phyloP scores from a whole-genome alignment of 2,113 vertebrate genomes.

The Ceyx cyanopectus region DNA sequence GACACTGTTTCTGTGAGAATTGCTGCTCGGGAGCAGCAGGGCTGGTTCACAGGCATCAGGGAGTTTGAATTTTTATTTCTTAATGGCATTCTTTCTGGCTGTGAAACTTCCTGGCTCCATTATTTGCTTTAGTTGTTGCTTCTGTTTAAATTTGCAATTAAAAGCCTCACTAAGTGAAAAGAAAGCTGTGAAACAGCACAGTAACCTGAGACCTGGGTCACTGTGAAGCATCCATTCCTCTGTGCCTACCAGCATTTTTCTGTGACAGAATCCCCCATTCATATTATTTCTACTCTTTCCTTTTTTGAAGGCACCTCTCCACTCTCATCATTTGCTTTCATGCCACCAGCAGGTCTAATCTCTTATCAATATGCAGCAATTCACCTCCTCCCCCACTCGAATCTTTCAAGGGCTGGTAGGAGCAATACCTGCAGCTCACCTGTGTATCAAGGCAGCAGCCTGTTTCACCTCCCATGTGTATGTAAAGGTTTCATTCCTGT shows the following conservation, averaged over 20 bases:
- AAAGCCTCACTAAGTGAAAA: background rate
- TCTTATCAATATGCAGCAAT: constrained; percentile 5
- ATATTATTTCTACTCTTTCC: background rate
- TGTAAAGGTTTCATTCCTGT: background rate
- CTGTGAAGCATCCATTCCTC: background rate
- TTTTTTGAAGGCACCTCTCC: background rate
- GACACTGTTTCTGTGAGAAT: background rate
- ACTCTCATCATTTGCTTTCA: background rate
- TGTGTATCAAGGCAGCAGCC: fast-evolving
- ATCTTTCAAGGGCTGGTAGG: background rate
- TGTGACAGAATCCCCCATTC: background rate
- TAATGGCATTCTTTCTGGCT: background rate
- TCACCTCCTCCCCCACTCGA: background rate
- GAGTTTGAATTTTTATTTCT: constrained; percentile 29
- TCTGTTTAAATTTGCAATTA: constrained; percentile 15
- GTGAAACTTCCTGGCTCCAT: background rate
- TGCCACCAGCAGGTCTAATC: background rate
- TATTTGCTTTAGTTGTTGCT: constrained; percentile 5
- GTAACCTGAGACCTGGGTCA: background rate
- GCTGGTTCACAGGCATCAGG: background rate
- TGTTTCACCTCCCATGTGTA: background rate
- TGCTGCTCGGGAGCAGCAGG: background rate
- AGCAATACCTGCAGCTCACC: background rate
- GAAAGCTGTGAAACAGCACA: background rate
- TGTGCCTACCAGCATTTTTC: background rate